phyloP scores from a whole-genome alignment of 1,140 invertebrate genomes.

The Drosophila subobscura region DNA sequence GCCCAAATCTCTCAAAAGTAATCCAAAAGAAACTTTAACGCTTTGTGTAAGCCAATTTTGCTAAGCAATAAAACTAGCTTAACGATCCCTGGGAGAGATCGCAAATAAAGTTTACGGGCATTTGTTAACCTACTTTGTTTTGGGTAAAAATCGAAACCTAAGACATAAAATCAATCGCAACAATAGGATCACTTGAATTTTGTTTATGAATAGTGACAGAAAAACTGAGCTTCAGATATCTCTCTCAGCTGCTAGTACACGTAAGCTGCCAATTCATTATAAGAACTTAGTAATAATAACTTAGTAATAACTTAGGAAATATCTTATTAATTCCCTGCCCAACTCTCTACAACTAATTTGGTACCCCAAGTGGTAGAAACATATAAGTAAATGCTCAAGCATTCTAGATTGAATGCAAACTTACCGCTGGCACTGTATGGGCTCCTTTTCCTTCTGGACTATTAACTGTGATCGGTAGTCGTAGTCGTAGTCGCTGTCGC shows the following conservation, averaged over 20 bases:
- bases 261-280: no score
- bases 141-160: constrained; percentile 13
- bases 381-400: not conserved
- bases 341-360: no score
- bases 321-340: no score
- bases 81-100: constrained; percentile 39
- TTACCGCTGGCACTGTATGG: constrained; percentile 11
- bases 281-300: no score
- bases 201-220: no score
- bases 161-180: constrained; percentile 9
- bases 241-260: no score
- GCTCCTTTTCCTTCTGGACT: not conserved
- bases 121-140: constrained; percentile 28
- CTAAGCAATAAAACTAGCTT: constrained; percentile 25
- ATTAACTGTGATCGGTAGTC: constrained; percentile 1
- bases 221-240: no score
- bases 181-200: no score
- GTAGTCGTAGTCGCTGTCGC: not conserved
- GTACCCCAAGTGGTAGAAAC: not conserved
- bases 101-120: constrained; percentile 34
- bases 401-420: not conserved
- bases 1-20: not conserved
- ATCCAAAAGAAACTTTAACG: constrained; percentile 5
- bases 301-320: no score
- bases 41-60: constrained; percentile 30